Evolutionary conservation across 2,797 vertebrate genomes (phyloP), one percentile per base, ranked within the genome.

Genomic region (Trematomus bernacchii): DNA sequence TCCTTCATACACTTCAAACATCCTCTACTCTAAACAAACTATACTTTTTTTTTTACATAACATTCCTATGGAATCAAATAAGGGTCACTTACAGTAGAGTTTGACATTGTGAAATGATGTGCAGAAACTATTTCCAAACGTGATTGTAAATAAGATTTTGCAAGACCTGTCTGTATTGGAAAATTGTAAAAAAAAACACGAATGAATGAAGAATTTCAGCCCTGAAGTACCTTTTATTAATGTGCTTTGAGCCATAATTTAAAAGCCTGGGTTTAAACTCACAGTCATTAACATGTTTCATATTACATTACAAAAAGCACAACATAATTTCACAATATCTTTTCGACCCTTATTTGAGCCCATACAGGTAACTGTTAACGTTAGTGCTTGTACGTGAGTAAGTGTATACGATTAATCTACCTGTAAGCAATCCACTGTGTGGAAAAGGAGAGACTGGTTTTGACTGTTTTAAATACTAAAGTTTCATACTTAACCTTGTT

Each of bases 1-100:
- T 53, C 33, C 52, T 64, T 60, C 40, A 51, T 67, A 14, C 54
- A 18, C 60, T 18, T 66, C 33, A 61, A 40, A 50, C 4, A 13
- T 9, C 9, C 15, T 23, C 30, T n/a, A 8, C 11, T n/a, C n/a
- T 11, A 2, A 54, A 33, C 50, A 44, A 3, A 15, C 18, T 52
- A n/a, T 37, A 13, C 19, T 16, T 27, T n/a, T 9, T 53, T 33
- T 6, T 11, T 64, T n/a, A 23, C 14, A 43, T 3, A 3, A 10
- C 6, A 44, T n/a, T 4, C 27, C 23, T 10, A 44, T 27, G n/a
- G 43, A 50, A 48, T 43, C 30, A 19, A 47, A 18, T n/a, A 37
- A 37, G 37, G 21, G 13, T 53, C 30, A 23, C 7, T 37, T n/a
- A n/a, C n/a, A n/a, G n/a, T n/a, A 42, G 7, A 57, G 4, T 54